Conservation (phyloP, 2,888 invertebrate species). For the Eristalis tenax region DNA sequence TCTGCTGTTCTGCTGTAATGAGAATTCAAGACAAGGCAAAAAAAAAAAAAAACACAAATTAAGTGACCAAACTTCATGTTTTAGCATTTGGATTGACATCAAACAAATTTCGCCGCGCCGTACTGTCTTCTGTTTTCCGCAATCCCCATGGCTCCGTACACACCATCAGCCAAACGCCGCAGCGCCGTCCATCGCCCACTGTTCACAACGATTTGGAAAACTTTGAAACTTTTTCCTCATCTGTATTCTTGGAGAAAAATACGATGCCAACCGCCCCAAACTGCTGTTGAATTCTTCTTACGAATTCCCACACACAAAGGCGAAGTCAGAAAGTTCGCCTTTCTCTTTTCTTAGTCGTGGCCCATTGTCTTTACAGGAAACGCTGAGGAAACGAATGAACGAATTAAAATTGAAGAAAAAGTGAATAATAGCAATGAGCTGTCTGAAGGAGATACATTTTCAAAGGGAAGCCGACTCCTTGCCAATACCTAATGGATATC, state of each 20-base stretch:
- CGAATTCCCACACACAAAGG: conserved; percentile 51
- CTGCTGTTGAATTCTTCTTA: conserved; percentile 25
- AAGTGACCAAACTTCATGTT: conserved; percentile 62
- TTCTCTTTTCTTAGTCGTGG: conserved; percentile 10
- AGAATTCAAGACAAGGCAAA: neutral
- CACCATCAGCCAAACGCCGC: neutral
- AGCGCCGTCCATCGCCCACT: neutral
- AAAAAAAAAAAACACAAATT: conserved; percentile 43
- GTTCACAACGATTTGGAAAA: conserved; percentile 37
- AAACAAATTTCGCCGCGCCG: conserved; percentile 40
- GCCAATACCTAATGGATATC: conserved; percentile 64
- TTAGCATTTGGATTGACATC: conserved; percentile 59
- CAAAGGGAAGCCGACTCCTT: conserved; percentile 32
- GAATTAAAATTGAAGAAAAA: conserved; percentile 63
- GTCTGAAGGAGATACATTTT: conserved; percentile 46
- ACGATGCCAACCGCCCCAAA: conserved; percentile 27
- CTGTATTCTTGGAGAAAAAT: conserved; percentile 32
- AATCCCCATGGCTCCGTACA: neutral
- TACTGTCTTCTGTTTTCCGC: neutral
- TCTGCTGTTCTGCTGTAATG: conserved; percentile 9
- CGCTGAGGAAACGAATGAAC: conserved; percentile 29
- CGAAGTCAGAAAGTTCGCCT: conserved; percentile 53
- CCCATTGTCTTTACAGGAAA: conserved; percentile 37
- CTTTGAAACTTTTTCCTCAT: conserved; percentile 58
- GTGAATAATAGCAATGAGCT: conserved; percentile 56